Evolutionary conservation across 2,113 vertebrate species (phyloP).

Genomic region (Leucoraja erinaceus): DNA sequence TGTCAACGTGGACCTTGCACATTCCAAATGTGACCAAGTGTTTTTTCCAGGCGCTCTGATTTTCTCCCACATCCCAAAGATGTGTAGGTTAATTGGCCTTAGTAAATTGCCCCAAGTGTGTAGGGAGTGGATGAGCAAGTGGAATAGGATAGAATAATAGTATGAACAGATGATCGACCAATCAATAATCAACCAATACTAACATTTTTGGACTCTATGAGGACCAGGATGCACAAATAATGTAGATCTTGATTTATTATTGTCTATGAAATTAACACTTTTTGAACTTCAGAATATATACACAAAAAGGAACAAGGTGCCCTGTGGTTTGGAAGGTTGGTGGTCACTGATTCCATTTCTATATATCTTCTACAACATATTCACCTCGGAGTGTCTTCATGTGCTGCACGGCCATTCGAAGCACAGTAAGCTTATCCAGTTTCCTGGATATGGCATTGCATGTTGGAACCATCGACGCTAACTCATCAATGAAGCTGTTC

Average conservation of each 20-base stretch:
- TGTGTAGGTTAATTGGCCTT: too few relatives aligned
- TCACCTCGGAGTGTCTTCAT: slow-evolving; percentile 95
- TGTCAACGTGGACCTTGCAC: too few relatives aligned
- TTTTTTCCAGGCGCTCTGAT: too few relatives aligned
- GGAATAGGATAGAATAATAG: too few relatives aligned
- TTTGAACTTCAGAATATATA: neutral
- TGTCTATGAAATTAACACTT: neutral
- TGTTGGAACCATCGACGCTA: slow-evolving; percentile 90
- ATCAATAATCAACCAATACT: too few relatives aligned
- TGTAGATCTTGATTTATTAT: neutral
- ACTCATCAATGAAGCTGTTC: slow-evolving; percentile 97
- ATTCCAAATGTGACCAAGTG: too few relatives aligned
- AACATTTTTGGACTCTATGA: neutral
- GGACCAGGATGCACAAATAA: neutral
- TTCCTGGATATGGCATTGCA: slow-evolving; percentile 97
- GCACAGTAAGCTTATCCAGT: slow-evolving; percentile 90
- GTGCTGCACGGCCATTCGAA: slow-evolving; percentile 96
- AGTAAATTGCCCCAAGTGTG: too few relatives aligned
- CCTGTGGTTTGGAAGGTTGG: neutral
- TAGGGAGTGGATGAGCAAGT: too few relatives aligned
- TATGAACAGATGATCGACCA: too few relatives aligned
- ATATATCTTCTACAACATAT: slow-evolving; percentile 24
- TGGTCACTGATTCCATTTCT: neutral
- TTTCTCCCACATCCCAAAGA: too few relatives aligned
- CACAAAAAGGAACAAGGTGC: neutral